Conservation (phyloP, 2,888 invertebrate species). For the Chymomyza caudatula region DNA sequence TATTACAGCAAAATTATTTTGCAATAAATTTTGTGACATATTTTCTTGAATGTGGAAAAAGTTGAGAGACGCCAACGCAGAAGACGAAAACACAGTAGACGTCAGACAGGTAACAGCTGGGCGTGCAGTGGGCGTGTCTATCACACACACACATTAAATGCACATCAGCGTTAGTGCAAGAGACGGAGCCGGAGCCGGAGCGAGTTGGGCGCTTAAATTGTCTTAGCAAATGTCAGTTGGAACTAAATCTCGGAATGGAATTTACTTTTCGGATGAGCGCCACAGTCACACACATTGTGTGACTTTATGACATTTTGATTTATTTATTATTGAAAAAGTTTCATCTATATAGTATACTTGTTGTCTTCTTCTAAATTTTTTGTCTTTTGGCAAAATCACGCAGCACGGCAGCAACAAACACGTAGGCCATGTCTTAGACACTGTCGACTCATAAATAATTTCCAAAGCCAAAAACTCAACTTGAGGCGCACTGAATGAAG, state of each 20-base stretch:
- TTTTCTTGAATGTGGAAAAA: slow-evolving; percentile 55
- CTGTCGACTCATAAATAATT: slow-evolving; percentile 68
- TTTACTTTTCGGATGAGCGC: not conserved
- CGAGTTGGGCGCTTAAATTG: slow-evolving; percentile 59
- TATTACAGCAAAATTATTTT: slow-evolving; percentile 60
- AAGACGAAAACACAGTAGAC: slow-evolving; percentile 19
- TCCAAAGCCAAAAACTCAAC: slow-evolving; percentile 37
- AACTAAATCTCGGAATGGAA: slow-evolving; percentile 12
- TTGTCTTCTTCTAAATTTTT: not conserved
- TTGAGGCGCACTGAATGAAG: slow-evolving; percentile 38
- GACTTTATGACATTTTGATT: slow-evolving; percentile 77
- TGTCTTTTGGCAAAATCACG: slow-evolving; percentile 41
- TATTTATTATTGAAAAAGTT: slow-evolving; percentile 75
- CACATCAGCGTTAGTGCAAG: slow-evolving; percentile 49
- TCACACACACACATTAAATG: slow-evolving; percentile 49
- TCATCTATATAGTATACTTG: slow-evolving; percentile 21
- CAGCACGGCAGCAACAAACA: slow-evolving; percentile 49
- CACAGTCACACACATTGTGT: slow-evolving; percentile 28
- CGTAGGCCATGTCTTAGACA: slow-evolving; percentile 38
- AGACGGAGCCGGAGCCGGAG: not conserved
- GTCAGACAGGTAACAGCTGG: slow-evolving; percentile 65
- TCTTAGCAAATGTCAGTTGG: slow-evolving; percentile 41
- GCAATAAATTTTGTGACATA: slow-evolving; percentile 73
- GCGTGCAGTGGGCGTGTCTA: slow-evolving; percentile 19
- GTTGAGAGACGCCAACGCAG: not conserved